Conservation (phyloP, 2,888 invertebrate genomes). For the Drosophila kambysellisi region DNA sequence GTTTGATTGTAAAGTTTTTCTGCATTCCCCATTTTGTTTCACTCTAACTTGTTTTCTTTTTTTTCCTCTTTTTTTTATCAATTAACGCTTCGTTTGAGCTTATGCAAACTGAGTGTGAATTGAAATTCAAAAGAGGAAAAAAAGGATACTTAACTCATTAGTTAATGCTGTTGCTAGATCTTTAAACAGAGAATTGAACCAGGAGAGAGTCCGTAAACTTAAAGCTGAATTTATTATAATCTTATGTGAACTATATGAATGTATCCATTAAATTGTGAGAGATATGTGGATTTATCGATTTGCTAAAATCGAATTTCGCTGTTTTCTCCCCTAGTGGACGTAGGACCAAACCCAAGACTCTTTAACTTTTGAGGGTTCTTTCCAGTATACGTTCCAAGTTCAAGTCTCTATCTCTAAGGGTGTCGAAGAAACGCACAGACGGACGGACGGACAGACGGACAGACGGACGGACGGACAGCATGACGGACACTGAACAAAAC, state of each 20-base stretch:
- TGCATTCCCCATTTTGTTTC: conserved; percentile 20
- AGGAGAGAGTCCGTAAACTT: not conserved
- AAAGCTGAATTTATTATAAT: not conserved
- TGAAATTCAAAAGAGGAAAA: conserved; percentile 12
- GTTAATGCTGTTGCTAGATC: conserved; percentile 1
- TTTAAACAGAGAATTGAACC: not conserved
- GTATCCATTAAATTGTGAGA: no score
- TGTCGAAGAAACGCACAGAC: no score
- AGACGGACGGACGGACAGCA: no score
- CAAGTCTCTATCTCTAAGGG: no score
- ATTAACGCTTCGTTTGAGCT: conserved; percentile 36
- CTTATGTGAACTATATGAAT: not conserved
- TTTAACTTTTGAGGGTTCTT: no score
- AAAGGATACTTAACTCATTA: conserved; percentile 9
- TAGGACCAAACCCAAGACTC: no score
- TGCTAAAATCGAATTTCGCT: no score
- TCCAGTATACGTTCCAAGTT: no score
- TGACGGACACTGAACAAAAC: no score
- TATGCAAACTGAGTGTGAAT: conserved; percentile 30
- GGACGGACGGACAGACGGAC: no score
- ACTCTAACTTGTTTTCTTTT: conserved; percentile 9
- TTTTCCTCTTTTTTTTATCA: conserved; percentile 4
- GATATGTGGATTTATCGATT: no score
- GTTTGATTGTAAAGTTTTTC: conserved; percentile 46
- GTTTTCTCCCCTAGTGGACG: no score